Evolutionary conservation across 2,797 vertebrate species (phyloP).

Genomic region (Lagothrix lagotricha): DNA sequence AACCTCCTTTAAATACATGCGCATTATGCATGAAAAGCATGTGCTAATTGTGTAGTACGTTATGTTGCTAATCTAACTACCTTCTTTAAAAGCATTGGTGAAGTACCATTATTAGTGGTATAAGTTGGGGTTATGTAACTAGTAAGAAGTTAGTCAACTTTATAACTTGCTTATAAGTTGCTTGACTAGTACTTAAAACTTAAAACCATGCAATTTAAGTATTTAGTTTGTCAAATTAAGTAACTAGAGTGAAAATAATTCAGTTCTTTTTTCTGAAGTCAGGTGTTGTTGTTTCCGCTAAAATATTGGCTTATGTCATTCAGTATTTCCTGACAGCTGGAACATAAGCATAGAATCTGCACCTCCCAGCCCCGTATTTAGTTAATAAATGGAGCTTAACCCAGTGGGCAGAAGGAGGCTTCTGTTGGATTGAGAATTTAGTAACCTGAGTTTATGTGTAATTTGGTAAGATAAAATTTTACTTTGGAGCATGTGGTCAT

Average conservation of each 20-base stretch:
- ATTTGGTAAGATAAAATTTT: neutral
- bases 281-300: neutral
- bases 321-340: neutral
- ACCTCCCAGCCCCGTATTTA: neutral
- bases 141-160: conserved; percentile 32
- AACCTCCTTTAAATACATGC: conserved; percentile 70
- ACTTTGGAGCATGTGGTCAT: neutral
- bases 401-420: neutral
- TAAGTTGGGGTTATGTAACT: neutral
- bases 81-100: conserved; percentile 23
- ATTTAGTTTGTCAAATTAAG: conserved; percentile 28
- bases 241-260: conserved; percentile 25
- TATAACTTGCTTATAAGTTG: conserved; percentile 21
- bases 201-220: neutral
- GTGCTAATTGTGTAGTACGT: neutral
- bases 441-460: neutral
- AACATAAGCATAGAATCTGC: neutral
- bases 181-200: neutral
- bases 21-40: conserved; percentile 77
- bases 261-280: neutral
- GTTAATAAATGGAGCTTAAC: neutral
- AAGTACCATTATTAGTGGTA: neutral
- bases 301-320: neutral
- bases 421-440: conserved; percentile 7
- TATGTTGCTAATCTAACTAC: conserved; percentile 38